Evolutionary conservation across 2,888 invertebrate genomes (phyloP).

Genomic region (Epinotia demarniana): DNA sequence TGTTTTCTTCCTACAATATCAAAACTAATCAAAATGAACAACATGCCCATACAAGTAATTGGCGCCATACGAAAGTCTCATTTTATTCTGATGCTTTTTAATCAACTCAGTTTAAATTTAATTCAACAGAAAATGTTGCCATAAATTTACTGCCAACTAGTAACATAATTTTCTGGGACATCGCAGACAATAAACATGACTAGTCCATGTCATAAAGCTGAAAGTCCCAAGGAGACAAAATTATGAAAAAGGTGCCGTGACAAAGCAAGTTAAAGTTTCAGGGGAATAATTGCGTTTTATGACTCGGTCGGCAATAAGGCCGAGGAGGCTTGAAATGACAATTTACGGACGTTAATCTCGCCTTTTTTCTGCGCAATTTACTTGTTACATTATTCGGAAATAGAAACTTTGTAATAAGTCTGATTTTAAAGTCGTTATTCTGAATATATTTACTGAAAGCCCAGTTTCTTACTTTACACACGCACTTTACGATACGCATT

Average conservation of each 20-base stretch:
- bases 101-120: too few species aligned
- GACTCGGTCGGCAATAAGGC: conserved; percentile 25
- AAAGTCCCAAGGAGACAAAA: conserved; percentile 19
- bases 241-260: conserved; percentile 30
- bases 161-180: background rate
- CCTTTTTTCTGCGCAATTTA: conserved; percentile 40
- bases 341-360: conserved; percentile 36
- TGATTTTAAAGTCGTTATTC: background rate
- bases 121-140: too few species aligned
- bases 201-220: background rate
- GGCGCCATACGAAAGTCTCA: too few species aligned
- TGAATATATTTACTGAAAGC: background rate
- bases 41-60: too few species aligned
- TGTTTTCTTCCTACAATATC: too few species aligned
- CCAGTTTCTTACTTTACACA: background rate
- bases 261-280: conserved; percentile 35
- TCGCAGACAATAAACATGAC: background rate
- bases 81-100: too few species aligned
- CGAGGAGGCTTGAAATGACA: conserved; percentile 37
- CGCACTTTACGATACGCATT: too few species aligned
- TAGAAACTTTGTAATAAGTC: conserved; percentile 16
- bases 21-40: too few species aligned
- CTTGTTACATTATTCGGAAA: conserved; percentile 36
- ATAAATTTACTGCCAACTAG: background rate
- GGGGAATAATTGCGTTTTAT: conserved; percentile 38